Conservation (phyloP, 2,888 invertebrate genomes). For the Acanthopleura granulata region DNA sequence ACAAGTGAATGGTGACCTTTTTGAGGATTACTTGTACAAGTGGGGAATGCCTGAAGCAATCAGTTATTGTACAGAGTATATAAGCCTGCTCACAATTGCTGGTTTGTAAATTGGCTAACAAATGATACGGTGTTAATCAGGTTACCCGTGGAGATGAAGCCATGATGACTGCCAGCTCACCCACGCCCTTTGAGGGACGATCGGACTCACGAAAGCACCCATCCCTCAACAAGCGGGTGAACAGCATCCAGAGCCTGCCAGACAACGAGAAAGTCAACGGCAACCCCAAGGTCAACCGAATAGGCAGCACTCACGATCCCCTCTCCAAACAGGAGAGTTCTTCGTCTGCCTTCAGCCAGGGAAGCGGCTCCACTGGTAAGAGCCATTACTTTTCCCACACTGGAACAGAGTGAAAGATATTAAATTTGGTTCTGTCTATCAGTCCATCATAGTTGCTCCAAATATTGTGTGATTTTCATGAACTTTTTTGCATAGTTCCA, state of each 20-base stretch:
- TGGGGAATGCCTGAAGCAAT: too few relatives aligned
- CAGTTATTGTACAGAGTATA: too few relatives aligned
- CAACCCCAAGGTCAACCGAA: background rate
- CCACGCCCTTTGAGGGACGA: background rate
- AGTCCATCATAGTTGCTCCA: too few relatives aligned
- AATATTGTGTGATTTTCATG: too few relatives aligned
- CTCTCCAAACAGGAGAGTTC: slow-evolving; percentile 54
- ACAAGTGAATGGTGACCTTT: too few relatives aligned
- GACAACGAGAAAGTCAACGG: background rate
- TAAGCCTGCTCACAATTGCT: too few relatives aligned
- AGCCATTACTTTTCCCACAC: too few relatives aligned
- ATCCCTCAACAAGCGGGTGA: background rate
- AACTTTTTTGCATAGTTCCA: too few relatives aligned
- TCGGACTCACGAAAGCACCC: background rate
- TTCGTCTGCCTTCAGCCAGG: slow-evolving; percentile 43
- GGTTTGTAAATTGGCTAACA: too few relatives aligned
- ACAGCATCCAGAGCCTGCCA: background rate
- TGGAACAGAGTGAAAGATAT: too few relatives aligned
- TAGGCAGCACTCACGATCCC: slow-evolving; percentile 32
- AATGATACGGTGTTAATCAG: background rate
- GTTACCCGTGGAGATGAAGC: background rate
- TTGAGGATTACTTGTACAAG: too few relatives aligned
- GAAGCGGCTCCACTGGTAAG: slow-evolving; percentile 37
- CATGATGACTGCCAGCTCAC: background rate
- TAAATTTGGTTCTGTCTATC: too few relatives aligned